Evolutionary conservation across 2,888 invertebrate genomes (phyloP).

Genomic region (Tenthredo amoena): DNA sequence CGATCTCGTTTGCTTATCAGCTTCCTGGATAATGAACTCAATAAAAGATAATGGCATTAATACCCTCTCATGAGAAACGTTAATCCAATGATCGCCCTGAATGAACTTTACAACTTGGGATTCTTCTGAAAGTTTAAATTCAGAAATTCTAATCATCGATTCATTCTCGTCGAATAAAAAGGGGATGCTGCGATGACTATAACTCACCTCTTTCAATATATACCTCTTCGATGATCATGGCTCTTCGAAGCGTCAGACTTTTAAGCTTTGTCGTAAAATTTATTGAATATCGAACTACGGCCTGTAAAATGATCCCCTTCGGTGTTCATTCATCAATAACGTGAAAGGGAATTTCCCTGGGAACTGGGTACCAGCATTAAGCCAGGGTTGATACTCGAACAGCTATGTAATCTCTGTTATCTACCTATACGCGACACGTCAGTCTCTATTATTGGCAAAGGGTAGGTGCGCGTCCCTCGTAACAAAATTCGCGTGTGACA

Average conservation of each 20-base stretch:
- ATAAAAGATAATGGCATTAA: not conserved
- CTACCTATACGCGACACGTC: constrained; percentile 27
- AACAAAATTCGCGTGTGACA: constrained; percentile 26
- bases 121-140: not conserved
- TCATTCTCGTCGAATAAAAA: not conserved
- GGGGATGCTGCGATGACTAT: not conserved
- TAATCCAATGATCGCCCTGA: not conserved
- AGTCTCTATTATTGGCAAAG: constrained; percentile 14
- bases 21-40: not conserved
- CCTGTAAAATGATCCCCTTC: constrained; percentile 35
- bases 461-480: not conserved
- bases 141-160: not conserved
- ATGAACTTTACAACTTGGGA: not conserved
- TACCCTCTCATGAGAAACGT: not conserved
- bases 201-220: not conserved
- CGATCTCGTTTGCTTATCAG: not conserved
- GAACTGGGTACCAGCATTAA: constrained; percentile 29
- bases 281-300: constrained; percentile 14
- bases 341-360: constrained; percentile 35
- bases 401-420: constrained; percentile 45
- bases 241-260: constrained; percentile 17
- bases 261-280: constrained; percentile 25
- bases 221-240: not conserved
- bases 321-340: constrained; percentile 30
- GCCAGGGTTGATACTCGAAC: constrained; percentile 40